These are phyloP conservation scores for Lucilia cuprina DNA, from an alignment of 1,140 invertebrate genomes.

Conservation along the genomic window DNA sequence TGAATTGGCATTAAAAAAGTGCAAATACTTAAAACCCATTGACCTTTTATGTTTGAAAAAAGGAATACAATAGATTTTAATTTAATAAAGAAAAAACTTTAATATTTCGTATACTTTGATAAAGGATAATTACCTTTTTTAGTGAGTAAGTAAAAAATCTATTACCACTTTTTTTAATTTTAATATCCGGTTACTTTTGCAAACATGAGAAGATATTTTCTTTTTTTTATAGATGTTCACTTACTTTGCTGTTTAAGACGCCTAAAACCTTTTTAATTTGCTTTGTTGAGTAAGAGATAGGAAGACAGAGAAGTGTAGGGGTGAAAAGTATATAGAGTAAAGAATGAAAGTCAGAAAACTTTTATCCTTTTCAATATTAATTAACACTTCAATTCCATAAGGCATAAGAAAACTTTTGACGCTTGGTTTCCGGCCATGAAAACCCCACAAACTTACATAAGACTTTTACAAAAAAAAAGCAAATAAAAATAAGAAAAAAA, in stretches of 20 bases:
- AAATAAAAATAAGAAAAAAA: neutral
- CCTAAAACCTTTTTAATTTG: neutral
- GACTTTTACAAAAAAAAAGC: neutral
- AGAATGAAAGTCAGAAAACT: constrained; percentile 19
- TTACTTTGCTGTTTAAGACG: neutral
- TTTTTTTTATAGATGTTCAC: neutral
- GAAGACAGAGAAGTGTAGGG: neutral
- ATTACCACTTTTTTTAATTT: neutral
- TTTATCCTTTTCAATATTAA: constrained; percentile 62
- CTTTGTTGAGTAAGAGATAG: neutral
- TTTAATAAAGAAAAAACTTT: neutral
- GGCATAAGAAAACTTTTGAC: constrained; percentile 35
- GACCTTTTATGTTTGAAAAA: neutral
- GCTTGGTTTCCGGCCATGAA: constrained; percentile 23
- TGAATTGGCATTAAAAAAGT: neutral
- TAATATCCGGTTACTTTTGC: neutral
- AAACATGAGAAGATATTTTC: neutral
- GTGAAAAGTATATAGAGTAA: neutral
- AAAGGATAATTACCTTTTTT: constrained; percentile 9
- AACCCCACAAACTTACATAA: neutral
- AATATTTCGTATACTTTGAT: neutral
- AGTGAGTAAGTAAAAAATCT: neutral
- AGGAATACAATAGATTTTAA: neutral
- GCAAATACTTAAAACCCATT: neutral
- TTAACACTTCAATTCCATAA: constrained; percentile 61